These are phyloP conservation scores for Calcarius ornatus DNA, from an alignment of 2,113 vertebrate species.

Conservation along the genomic window DNA sequence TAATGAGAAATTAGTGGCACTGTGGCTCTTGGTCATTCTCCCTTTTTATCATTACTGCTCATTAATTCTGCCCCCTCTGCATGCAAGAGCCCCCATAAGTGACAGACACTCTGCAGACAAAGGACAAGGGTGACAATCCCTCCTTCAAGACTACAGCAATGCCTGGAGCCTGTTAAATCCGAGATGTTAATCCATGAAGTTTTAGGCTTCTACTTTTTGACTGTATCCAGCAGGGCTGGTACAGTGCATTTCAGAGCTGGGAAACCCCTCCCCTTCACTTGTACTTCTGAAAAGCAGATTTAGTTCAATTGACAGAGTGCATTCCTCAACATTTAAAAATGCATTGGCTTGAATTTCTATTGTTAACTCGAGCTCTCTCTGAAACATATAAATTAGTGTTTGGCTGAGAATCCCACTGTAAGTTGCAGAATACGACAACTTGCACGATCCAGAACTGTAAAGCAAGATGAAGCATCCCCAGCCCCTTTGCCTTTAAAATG, in stretches of 20 bases:
- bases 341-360: not conserved
- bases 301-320: not conserved
- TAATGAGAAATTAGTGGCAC: not conserved
- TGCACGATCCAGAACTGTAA: not conserved
- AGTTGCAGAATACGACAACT: not conserved
- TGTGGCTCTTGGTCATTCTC: not conserved
- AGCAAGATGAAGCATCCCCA: conserved; percentile 28
- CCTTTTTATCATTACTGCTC: not conserved
- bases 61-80: not conserved
- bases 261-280: not conserved
- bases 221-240: not conserved
- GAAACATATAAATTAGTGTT: not conserved
- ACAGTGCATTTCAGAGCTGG: not conserved
- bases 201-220: not conserved
- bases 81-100: not conserved
- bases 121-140: not conserved
- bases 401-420: not conserved
- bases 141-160: not conserved
- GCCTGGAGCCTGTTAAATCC: not conserved
- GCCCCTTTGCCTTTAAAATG: conserved; percentile 70
- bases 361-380: not conserved
- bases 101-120: not conserved
- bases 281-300: not conserved
- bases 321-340: not conserved
- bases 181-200: not conserved